Percentiles rank a stretch among this genome's conserved stretches.
Evolutionary conservation across 2,113 vertebrate species (phyloP).

Genomic region (Scomber japonicus): DNA sequence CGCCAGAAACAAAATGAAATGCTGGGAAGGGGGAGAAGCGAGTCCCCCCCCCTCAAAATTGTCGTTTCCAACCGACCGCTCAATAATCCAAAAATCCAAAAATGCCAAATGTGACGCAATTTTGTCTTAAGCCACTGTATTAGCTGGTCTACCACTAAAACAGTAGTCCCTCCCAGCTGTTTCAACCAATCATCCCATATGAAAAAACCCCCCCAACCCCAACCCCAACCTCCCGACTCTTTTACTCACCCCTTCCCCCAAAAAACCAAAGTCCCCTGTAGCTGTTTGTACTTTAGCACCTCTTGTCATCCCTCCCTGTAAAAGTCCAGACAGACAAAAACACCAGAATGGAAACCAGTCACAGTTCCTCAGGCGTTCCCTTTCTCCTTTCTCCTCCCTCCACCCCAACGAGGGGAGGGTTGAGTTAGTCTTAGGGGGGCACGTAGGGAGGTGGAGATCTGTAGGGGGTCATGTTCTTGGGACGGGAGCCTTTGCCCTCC

Average conservation of each 20-base stretch:
- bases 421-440: constrained; percentile 90
- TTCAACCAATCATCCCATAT: constrained; percentile 37
- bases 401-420: constrained; percentile 54
- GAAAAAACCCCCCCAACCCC: constrained; percentile 51
- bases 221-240: too few relatives aligned
- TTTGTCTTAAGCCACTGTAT: constrained; percentile 68
- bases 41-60: constrained; percentile 60
- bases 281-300: constrained; percentile 76
- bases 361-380: constrained; percentile 69
- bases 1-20: constrained; percentile 58
- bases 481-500: constrained; percentile 98
- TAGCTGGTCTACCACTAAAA: constrained; percentile 61
- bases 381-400: constrained; percentile 66
- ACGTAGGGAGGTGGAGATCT: constrained; percentile 99
- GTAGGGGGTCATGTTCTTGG: constrained; percentile 99
- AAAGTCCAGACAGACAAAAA: constrained; percentile 74
- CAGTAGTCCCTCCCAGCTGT: constrained; percentile 70
- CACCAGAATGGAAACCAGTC: constrained; percentile 71
- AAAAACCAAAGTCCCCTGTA: constrained; percentile 59
- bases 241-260: constrained; percentile 41
- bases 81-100: too few relatives aligned
- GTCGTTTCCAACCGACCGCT: constrained; percentile 53
- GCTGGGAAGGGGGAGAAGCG: constrained; percentile 72
- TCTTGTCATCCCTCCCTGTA: constrained; percentile 67
- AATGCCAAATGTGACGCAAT: constrained; percentile 55